phyloP scores from a whole-genome alignment of 2,797 vertebrate species.

The Onychomys leucogaster region DNA sequence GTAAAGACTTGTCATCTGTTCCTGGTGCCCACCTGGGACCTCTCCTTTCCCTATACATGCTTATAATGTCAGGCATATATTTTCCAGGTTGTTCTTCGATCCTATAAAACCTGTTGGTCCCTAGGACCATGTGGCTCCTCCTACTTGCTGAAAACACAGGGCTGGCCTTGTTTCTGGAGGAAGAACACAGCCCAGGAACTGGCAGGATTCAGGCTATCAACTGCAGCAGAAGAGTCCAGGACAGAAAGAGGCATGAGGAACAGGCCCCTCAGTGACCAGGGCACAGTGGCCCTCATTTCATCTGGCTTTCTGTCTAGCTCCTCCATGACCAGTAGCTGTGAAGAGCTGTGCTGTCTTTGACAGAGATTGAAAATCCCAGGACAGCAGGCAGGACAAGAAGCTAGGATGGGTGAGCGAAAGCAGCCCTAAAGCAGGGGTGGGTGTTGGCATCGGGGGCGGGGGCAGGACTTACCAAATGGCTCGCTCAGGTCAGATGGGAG shows the following conservation, averaged over 20 bases:
- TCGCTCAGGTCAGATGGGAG: background rate
- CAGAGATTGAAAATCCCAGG: background rate
- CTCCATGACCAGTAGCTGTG: background rate
- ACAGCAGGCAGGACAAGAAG: background rate
- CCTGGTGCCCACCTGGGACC: background rate
- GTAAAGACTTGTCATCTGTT: background rate
- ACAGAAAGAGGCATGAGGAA: background rate
- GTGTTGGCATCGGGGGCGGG: no score
- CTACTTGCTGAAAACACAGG: no score
- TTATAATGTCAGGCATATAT: background rate
- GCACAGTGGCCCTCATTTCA: background rate
- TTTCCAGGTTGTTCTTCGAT: background rate
- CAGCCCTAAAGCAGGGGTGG: rapidly evolving
- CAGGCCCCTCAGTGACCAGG: background rate
- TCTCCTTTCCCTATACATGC: background rate
- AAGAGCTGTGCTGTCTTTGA: background rate
- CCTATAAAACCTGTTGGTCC: background rate
- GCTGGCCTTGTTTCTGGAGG: no score
- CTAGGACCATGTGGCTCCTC: background rate
- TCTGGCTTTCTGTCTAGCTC: background rate
- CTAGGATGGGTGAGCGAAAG: background rate
- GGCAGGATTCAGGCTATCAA: background rate
- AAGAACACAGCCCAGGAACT: background rate
- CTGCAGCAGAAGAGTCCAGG: background rate
- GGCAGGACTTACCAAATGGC: background rate